Evolutionary conservation across 2,797 vertebrate genomes (phyloP).

Genomic region (Gadopsis bispinosus): DNA sequence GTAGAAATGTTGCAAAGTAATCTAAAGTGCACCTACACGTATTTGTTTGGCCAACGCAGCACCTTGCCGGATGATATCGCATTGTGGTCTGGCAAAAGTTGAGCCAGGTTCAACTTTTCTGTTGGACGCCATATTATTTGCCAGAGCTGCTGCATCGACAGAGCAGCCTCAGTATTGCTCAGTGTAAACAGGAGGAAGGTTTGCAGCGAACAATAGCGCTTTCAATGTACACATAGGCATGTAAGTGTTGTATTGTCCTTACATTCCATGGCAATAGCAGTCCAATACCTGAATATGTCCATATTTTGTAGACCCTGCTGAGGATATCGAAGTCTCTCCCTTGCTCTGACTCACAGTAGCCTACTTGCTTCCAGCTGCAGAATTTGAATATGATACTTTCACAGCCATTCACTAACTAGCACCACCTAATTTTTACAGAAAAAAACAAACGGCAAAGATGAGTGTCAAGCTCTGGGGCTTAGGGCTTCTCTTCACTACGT

Average conservation of each 20-base stretch:
- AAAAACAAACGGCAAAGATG: constrained; percentile 35
- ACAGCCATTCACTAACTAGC: constrained; percentile 33
- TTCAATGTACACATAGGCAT: background rate
- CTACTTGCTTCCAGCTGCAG: constrained; percentile 32
- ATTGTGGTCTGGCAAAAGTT: background rate
- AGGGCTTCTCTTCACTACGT: constrained; percentile 56
- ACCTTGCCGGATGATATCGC: background rate
- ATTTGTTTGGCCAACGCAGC: background rate
- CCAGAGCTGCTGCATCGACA: background rate
- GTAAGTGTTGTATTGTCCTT: background rate
- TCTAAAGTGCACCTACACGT: background rate
- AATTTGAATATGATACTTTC: constrained; percentile 40
- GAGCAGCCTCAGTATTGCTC: background rate
- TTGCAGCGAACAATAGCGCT: background rate
- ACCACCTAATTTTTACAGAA: constrained; percentile 41
- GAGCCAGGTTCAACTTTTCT: background rate
- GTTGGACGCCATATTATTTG: constrained; percentile 3
- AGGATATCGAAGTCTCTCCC: constrained; percentile 15
- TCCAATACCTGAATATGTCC: background rate
- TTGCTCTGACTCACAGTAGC: constrained; percentile 41
- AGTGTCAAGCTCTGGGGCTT: constrained; percentile 59
- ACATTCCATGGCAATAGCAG: background rate
- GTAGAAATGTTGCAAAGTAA: background rate
- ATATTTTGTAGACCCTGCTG: constrained; percentile 3
- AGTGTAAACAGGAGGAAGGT: background rate